Conservation (phyloP, 1,140 invertebrate species). For the Sycophila sp. region DNA sequence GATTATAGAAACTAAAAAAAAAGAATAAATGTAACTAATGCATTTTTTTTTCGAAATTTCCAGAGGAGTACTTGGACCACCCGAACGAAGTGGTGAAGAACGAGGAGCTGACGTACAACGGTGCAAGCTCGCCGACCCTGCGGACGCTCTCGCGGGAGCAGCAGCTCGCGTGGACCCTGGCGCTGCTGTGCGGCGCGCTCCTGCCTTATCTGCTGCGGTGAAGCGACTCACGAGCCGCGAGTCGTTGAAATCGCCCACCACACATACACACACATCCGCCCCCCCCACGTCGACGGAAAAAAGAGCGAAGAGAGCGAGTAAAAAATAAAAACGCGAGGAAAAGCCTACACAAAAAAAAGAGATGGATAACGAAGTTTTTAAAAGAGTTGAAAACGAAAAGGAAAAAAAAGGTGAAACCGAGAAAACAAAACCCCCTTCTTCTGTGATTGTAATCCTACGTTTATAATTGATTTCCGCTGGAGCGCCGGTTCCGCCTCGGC, state of each 20-base stretch:
- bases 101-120: slow-evolving; percentile 84
- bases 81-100: slow-evolving; percentile 93
- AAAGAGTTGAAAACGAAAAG: too few relatives aligned
- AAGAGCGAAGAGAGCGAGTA: background rate
- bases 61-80: slow-evolving; percentile 86
- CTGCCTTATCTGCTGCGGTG: slow-evolving; percentile 61
- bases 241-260: background rate
- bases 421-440: slow-evolving; percentile 59
- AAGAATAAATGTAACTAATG: too few relatives aligned
- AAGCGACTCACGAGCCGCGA: slow-evolving; percentile 50
- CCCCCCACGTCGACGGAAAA: background rate
- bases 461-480: slow-evolving; percentile 63
- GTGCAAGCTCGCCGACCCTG: slow-evolving; percentile 20
- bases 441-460: slow-evolving; percentile 67
- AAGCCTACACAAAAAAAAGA: too few relatives aligned
- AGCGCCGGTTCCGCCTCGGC: background rate
- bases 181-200: slow-evolving; percentile 53
- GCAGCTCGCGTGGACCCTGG: slow-evolving; percentile 41
- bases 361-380: too few relatives aligned
- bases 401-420: too few relatives aligned
- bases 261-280: too few relatives aligned
- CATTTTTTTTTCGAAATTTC: slow-evolving; percentile 54
- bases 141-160: slow-evolving; percentile 30
- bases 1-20: too few relatives aligned
- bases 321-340: background rate